A percentile compares a stretch with the other conserved stretches of the same genome.
Conservation (phyloP, 2,113 vertebrate species). For the Geothlypis trichas region DNA sequence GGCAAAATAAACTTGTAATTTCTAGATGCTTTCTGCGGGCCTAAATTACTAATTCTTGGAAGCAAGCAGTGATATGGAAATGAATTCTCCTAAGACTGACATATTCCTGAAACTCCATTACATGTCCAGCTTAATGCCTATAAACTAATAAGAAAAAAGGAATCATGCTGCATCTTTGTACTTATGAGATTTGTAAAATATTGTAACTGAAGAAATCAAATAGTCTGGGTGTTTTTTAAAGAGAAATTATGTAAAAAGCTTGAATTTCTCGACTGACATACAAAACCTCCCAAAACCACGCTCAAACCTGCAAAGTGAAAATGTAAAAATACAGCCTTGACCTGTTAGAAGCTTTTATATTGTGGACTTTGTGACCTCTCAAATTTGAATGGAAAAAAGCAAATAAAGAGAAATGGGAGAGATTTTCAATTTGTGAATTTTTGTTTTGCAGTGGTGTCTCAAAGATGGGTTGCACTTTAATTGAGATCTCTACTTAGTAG, state of each 20-base stretch:
- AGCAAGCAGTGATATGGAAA: neutral
- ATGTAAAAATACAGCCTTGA: neutral
- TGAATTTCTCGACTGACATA: neutral
- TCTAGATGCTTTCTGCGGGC: neutral
- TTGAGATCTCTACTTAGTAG: neutral
- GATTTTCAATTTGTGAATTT: neutral
- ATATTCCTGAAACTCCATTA: slow-evolving; percentile 11
- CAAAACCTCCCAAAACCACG: neutral
- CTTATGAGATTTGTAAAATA: neutral
- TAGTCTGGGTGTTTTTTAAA: neutral
- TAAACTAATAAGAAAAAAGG: slow-evolving; percentile 32
- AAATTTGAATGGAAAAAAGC: neutral
- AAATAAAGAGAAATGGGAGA: neutral
- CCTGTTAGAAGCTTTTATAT: neutral
- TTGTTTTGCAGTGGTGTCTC: neutral
- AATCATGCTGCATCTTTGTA: neutral
- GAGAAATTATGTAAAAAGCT: neutral
- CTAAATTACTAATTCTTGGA: slow-evolving; percentile 13
- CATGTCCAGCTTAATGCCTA: neutral
- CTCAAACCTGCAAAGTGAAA: neutral
- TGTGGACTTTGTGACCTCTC: neutral
- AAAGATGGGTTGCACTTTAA: neutral
- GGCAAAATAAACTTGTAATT: neutral
- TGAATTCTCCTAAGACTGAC: slow-evolving; percentile 2
- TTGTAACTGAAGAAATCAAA: neutral